These are phyloP conservation scores for Trachymyrmex cornetzi DNA, from an alignment of 1,140 invertebrate species.

Conservation along the genomic window DNA sequence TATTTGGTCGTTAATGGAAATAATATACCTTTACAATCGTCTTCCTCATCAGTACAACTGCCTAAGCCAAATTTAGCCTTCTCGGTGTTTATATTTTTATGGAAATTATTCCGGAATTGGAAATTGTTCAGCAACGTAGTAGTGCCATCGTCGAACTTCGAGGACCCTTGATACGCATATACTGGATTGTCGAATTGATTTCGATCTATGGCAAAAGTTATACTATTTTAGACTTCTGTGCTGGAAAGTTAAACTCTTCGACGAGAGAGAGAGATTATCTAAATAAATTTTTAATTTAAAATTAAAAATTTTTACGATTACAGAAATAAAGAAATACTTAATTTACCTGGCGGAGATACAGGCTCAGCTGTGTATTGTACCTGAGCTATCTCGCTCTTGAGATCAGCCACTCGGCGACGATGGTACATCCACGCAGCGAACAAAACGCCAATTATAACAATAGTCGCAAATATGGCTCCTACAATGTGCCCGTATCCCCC, in stretches of 20 bases:
- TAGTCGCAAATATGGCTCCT: constrained; percentile 89
- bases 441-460: constrained; percentile 90
- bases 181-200: constrained; percentile 98
- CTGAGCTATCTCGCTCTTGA: constrained; percentile 95
- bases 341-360: constrained; percentile 88
- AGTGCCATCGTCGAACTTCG: constrained; percentile 87
- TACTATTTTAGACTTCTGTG: neutral
- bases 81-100: constrained; percentile 84
- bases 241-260: neutral
- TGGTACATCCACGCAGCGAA: constrained; percentile 91
- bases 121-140: constrained; percentile 88
- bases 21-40: constrained; percentile 85
- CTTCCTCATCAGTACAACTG: constrained; percentile 84
- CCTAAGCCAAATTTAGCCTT: constrained; percentile 79
- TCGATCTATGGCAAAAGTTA: constrained; percentile 88
- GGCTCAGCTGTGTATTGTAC: constrained; percentile 95
- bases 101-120: constrained; percentile 90
- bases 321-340: neutral
- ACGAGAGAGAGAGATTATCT: neutral
- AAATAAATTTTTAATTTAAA: neutral
- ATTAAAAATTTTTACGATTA: neutral
- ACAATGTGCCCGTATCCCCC: constrained; percentile 87
- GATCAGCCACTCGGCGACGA: constrained; percentile 91
- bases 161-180: constrained; percentile 91
- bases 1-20: neutral